Conservation (phyloP, 2,888 invertebrate genomes). For the Malthinus flaveolus region DNA sequence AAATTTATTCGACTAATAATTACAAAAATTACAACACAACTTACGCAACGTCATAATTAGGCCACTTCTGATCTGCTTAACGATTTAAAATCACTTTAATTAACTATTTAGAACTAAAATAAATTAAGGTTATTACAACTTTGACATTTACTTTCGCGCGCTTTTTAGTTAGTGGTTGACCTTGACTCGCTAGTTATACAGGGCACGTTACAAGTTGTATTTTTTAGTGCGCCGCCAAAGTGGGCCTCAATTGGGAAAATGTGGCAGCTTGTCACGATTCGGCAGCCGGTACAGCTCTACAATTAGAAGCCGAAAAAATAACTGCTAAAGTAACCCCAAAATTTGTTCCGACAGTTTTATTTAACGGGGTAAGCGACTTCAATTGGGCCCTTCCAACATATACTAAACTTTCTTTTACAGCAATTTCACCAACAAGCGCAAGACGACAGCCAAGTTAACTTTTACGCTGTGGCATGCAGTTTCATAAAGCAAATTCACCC, state of each 20-base stretch:
- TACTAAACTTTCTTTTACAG: constrained; percentile 39
- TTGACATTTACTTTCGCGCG: no score
- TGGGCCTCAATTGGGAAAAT: constrained; percentile 48
- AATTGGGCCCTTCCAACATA: not conserved
- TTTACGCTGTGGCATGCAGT: constrained; percentile 52
- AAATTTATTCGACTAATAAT: no score
- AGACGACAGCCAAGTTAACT: constrained; percentile 52
- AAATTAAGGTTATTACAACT: no score
- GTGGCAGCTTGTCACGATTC: constrained; percentile 53
- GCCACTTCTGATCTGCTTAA: not conserved
- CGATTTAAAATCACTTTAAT: not conserved
- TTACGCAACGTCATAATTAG: no score
- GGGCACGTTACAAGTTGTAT: no score
- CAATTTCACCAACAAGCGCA: constrained; percentile 53
- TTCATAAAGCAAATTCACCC: constrained; percentile 34
- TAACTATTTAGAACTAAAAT: not conserved
- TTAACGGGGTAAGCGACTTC: constrained; percentile 55
- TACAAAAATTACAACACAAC: not conserved
- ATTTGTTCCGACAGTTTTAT: constrained; percentile 60
- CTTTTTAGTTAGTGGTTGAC: no score
- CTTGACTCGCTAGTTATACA: no score
- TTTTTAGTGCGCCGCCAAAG: constrained; percentile 50
- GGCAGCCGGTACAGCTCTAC: constrained; percentile 53
- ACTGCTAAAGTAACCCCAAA: constrained; percentile 54
- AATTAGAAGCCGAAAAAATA: constrained; percentile 56